These are phyloP conservation scores for Coecobrya sp. DNA, from an alignment of 2,888 invertebrate genomes.

Conservation along the genomic window DNA sequence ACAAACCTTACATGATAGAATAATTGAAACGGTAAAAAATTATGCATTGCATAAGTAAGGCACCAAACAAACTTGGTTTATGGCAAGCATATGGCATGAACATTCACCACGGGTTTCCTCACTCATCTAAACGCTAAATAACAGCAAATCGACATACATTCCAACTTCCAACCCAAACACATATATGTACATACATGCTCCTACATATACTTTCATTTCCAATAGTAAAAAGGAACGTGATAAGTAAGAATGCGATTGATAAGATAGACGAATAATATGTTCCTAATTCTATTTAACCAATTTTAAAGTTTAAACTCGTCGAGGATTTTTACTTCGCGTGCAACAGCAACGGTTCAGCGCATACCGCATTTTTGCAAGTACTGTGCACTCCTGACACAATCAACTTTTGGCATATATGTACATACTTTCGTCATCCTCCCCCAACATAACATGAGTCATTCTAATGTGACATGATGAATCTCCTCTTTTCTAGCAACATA, in stretches of 20 bases:
- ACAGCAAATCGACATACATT: background rate
- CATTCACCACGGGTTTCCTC: slow-evolving; percentile 35
- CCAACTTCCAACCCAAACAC: too few species aligned
- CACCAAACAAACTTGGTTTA: slow-evolving; percentile 40
- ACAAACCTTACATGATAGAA: slow-evolving; percentile 18
- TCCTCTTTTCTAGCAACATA: slow-evolving; percentile 28
- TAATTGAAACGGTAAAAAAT: background rate
- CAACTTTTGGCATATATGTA: slow-evolving; percentile 1
- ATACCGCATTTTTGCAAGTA: background rate
- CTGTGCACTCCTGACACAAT: background rate
- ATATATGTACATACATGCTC: background rate
- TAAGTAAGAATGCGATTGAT: too few species aligned
- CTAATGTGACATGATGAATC: slow-evolving; percentile 53
- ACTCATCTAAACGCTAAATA: background rate
- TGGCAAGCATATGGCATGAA: slow-evolving; percentile 8
- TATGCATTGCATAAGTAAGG: slow-evolving; percentile 9
- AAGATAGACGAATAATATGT: too few species aligned
- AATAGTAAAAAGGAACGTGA: too few species aligned
- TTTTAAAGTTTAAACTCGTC: too few species aligned
- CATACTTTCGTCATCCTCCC: slow-evolving; percentile 15
- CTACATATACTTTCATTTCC: too few species aligned
- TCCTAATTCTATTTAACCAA: too few species aligned
- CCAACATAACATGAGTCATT: slow-evolving; percentile 10
- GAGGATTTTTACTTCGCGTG: too few species aligned
- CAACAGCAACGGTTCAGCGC: background rate